phyloP scores from a whole-genome alignment of 2,113 vertebrate species.

The Actenoides lindsayi region DNA sequence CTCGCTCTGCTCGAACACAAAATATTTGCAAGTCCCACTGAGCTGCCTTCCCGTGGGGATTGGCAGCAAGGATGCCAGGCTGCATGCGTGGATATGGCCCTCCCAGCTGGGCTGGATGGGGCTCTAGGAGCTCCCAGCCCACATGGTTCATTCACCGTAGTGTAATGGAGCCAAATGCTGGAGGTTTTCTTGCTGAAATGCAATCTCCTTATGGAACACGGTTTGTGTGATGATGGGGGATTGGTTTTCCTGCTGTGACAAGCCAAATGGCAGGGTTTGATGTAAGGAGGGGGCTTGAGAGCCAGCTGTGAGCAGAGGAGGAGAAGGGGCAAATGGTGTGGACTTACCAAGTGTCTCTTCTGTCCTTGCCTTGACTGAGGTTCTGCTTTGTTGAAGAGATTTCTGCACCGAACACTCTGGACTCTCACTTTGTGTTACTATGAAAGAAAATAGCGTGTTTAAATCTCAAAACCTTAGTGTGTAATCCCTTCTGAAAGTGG shows the following conservation, averaged over 20 bases:
- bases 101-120: not conserved
- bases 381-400: not conserved
- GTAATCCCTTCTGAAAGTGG: not conserved
- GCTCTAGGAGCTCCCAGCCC: not conserved
- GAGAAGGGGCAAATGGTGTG: not conserved
- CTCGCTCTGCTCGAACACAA: not conserved
- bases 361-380: not conserved
- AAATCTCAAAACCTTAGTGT: not conserved
- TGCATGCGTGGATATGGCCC: not conserved
- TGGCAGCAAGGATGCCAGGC: accelerated
- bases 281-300: not conserved
- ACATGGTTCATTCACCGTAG: accelerated
- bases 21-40: not conserved
- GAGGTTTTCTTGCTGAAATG: not conserved
- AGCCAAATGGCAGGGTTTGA: not conserved
- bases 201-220: not conserved
- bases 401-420: not conserved
- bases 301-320: not conserved
- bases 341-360: not conserved
- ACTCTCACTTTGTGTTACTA: not conserved
- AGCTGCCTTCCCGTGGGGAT: not conserved
- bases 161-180: not conserved
- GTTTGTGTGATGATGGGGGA: not conserved
- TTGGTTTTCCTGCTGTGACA: not conserved
- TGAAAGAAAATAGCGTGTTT: not conserved